Evolutionary conservation across 2,113 vertebrate species (phyloP), one percentile per base, ranked within the genome.

Genomic region (Parotia lawesii): DNA sequence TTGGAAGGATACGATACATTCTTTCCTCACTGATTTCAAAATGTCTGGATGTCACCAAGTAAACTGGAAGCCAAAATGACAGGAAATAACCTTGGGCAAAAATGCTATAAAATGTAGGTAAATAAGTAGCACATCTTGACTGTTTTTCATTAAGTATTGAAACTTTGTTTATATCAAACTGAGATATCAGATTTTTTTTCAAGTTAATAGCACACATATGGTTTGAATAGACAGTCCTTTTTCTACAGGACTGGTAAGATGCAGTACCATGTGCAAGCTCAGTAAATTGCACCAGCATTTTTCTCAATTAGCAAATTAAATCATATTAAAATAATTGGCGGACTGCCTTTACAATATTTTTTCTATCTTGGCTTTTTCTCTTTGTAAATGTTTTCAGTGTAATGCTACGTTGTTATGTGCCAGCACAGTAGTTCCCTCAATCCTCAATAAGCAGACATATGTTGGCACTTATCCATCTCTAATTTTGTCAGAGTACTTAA

Each of bases 271-370:
- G 10, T 72, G 12, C 48, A 87, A 71, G 65, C 37, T 78, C 74
- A 50, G 27, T 65, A 89, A 89, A 92, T 72, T 82, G 29, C 50
- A 87, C 45, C 47, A 76, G 42, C 29, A 66, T 85, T 94, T 93
- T 89, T 76, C 64, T 93, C 87, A 93, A 60, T 87, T 91, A 91
- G 67, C 33, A 91, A 76, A 94, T 96, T 87, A 93, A 93, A 93
- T 94, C 42, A 76, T 70, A 74, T 54, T 82, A 95, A 91, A 94
- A 76, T 75, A 47, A 62, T 48, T 93, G 77, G 89, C n/a, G 0
- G 51, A 29, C 48, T 89, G 78, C 80, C 89, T 89, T 74, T 73
- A 38, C 66, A 54, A 53, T 85, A 81, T 54, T 92, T 85, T 90
- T 87, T 47, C 42, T 85, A 40, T 85, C 87, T 93, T 95, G 61